Evolutionary conservation across 1,140 invertebrate genomes (phyloP).

Genomic region (Drosophila kepulauana): DNA sequence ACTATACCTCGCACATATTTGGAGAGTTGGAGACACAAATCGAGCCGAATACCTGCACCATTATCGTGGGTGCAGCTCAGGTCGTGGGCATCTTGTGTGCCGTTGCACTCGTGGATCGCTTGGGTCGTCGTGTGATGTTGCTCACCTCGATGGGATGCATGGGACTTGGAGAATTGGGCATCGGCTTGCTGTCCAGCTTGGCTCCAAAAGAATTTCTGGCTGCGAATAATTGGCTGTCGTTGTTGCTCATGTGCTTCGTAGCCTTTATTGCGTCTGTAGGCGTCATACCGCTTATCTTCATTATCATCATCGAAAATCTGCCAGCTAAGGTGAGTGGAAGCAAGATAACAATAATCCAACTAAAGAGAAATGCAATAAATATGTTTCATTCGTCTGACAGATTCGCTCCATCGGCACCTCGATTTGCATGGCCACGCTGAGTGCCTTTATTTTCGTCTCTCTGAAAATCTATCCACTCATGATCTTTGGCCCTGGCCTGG

Average conservation of each 20-base stretch:
- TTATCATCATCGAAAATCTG: constrained; percentile 64
- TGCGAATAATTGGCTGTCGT: constrained; percentile 58
- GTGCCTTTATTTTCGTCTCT: constrained; percentile 64
- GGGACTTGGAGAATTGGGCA: constrained; percentile 52
- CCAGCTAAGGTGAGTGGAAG: constrained; percentile 62
- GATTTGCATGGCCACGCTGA: constrained; percentile 71
- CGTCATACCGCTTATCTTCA: constrained; percentile 62
- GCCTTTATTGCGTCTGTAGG: constrained; percentile 59
- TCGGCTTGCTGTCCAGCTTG: constrained; percentile 50
- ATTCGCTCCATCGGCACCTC: constrained; percentile 74
- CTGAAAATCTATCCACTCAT: constrained; percentile 73
- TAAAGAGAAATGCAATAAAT: neutral
- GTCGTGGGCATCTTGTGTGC: constrained; percentile 62
- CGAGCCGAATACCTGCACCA: constrained; percentile 87
- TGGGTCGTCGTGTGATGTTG: constrained; percentile 63
- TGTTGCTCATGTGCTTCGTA: constrained; percentile 62
- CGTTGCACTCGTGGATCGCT: constrained; percentile 59
- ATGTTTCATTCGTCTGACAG: constrained; percentile 22
- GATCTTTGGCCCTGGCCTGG: constrained; percentile 63
- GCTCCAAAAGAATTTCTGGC: constrained; percentile 47
- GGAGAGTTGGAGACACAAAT: constrained; percentile 87
- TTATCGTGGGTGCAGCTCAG: constrained; percentile 88
- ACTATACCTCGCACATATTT: constrained; percentile 88
- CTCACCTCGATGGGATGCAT: constrained; percentile 67
- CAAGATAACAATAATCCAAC: neutral